Base-by-base conservation (phyloP, 1,140 invertebrate species). In the Microplitis demolitor region DNA sequence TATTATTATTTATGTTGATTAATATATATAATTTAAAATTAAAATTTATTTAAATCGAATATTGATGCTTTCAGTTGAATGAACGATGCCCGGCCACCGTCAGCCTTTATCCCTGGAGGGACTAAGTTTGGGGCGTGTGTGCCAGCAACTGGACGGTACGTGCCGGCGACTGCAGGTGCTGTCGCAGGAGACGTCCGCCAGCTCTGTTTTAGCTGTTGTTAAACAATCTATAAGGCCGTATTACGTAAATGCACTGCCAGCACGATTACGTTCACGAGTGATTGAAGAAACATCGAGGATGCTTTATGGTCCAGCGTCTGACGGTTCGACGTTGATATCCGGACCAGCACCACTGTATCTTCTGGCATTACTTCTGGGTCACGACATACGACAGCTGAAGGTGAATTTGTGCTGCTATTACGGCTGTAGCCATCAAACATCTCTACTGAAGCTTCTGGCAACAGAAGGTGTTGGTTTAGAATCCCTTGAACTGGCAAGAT, bases 391-490 rank as follows among this genome's bases (percentile, higher is more conserved):
- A 54, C 77, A 81, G 4, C 79, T 89, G n/a, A 81, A 81, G 45
- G 83, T 88, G 4, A 85, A 87, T 72, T 76, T 89, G 0, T 89
- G 88, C 72, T 89, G 88, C 68, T 89, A 88, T 63, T 89, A 88
- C 61, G 88, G 88, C 13, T 89, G 88, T 74, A 88, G 86, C 16
- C 87, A 89, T 73, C 88, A 89, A 69, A 87, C 85, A 4, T 85
- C 84, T 0, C 58, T 89, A 1, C 70, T 89, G 0, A 84, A 84
- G 37, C 77, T 88, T 5, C 72, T 89, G 4, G 82, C 86, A 0
- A 77, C 74, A 0, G 87, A 88, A 68, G 88, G 87, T 13, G 76
- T 75, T 4, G 88, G 87, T 14, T 66, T 89, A 0, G 81, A 84
- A 31, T 85, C 82, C 2, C 69, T 88, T 3, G 83, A 88, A 73